These are phyloP conservation scores for Scaptomyza montana DNA, from an alignment of 1,140 invertebrate genomes.

Conservation along the genomic window DNA sequence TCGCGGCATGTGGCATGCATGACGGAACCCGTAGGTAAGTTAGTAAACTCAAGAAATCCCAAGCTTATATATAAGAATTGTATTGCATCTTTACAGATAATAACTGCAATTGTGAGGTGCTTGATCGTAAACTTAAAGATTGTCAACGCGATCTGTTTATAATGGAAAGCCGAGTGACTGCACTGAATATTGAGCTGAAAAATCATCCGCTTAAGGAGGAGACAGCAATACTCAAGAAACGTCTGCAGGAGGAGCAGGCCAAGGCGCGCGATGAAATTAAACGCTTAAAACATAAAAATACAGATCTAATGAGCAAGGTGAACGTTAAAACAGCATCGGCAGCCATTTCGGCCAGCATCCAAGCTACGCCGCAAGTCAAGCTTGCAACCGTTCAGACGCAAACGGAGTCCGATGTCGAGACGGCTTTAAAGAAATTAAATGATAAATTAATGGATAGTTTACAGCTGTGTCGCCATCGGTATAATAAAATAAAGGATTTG, in stretches of 20 bases:
- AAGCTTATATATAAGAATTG: not conserved
- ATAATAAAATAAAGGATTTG: slow-evolving; percentile 47
- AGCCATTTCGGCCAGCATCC: not conserved
- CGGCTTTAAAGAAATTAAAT: slow-evolving; percentile 23
- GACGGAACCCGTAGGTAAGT: slow-evolving; percentile 68
- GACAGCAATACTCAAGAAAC: slow-evolving; percentile 62
- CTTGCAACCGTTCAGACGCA: slow-evolving; percentile 36
- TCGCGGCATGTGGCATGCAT: slow-evolving; percentile 48
- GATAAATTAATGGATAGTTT: slow-evolving; percentile 48
- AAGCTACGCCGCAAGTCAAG: not conserved
- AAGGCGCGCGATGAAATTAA: slow-evolving; percentile 54
- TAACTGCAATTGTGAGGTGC: slow-evolving; percentile 54
- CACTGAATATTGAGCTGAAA: slow-evolving; percentile 58
- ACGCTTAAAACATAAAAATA: slow-evolving; percentile 53
- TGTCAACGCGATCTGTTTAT: slow-evolving; percentile 60
- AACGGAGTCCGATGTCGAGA: slow-evolving; percentile 56
- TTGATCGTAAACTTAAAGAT: slow-evolving; percentile 52
- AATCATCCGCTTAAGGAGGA: slow-evolving; percentile 69
- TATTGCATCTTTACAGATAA: slow-evolving; percentile 28
- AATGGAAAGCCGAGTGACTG: slow-evolving; percentile 60
- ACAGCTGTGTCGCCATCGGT: slow-evolving; percentile 52
- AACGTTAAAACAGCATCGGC: slow-evolving; percentile 21
- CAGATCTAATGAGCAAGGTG: slow-evolving; percentile 47
- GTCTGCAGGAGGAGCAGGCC: slow-evolving; percentile 58
- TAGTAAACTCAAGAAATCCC: not conserved